phyloP scores from a whole-genome alignment of 2,113 vertebrate genomes.

The Oxyura jamaicensis region DNA sequence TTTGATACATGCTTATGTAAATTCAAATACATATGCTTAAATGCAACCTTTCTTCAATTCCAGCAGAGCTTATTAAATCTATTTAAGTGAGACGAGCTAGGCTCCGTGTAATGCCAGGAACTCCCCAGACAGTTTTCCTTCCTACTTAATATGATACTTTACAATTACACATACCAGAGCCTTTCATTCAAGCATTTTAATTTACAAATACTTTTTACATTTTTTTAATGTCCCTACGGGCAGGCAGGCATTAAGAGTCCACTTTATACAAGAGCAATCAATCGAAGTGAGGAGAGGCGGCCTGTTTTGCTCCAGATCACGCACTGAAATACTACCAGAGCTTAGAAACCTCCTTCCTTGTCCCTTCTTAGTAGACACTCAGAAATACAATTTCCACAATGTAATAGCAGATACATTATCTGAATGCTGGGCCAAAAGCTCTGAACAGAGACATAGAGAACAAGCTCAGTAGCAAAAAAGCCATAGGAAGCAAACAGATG shows the following conservation, averaged over 20 bases:
- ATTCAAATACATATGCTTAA: constrained; percentile 53
- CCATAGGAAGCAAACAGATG: neutral
- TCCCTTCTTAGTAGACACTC: neutral
- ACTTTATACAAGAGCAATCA: constrained; percentile 44
- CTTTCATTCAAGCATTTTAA: constrained; percentile 57
- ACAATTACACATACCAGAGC: constrained; percentile 55
- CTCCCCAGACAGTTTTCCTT: constrained; percentile 55
- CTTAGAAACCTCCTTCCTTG: constrained; percentile 1
- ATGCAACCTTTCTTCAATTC: constrained; percentile 54
- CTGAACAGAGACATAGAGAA: neutral
- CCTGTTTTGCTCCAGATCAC: constrained; percentile 30
- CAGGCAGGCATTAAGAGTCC: constrained; percentile 10
- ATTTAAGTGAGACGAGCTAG: constrained; percentile 36
- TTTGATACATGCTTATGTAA: constrained; percentile 59
- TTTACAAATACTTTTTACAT: constrained; percentile 57
- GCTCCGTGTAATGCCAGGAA: constrained; percentile 25
- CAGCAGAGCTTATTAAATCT: constrained; percentile 53
- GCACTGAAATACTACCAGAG: constrained; percentile 32
- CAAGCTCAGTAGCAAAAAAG: neutral
- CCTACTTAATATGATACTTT: constrained; percentile 47
- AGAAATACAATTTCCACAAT: neutral
- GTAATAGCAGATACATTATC: neutral
- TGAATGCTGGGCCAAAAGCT: neutral
- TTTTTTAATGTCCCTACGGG: constrained; percentile 46
- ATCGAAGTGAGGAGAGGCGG: neutral